Conservation (phyloP, 1,140 invertebrate genomes). For the Eriosoma lanigerum region DNA sequence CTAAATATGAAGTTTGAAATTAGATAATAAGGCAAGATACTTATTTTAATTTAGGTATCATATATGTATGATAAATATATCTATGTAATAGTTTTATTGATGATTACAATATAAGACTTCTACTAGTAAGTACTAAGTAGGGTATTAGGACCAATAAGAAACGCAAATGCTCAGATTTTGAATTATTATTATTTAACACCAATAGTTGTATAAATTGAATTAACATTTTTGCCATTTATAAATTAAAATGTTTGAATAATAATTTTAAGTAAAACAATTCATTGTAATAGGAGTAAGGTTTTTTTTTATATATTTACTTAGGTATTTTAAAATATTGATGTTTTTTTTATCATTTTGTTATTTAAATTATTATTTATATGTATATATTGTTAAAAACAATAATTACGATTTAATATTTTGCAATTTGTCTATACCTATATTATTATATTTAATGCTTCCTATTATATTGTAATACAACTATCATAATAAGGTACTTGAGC, state of each 20-base stretch:
- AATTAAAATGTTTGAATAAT: not conserved
- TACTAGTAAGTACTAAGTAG: not conserved
- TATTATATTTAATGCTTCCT: not conserved
- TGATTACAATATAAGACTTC: not conserved
- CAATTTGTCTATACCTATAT: not conserved
- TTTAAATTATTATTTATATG: not conserved
- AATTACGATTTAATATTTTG: conserved; percentile 25
- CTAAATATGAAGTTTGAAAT: too few species aligned
- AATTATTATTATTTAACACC: conserved; percentile 39
- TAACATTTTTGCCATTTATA: not conserved
- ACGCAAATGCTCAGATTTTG: conserved; percentile 33
- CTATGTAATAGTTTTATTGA: not conserved
- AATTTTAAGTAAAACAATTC: not conserved
- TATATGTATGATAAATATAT: not conserved
- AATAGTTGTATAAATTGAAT: conserved; percentile 34
- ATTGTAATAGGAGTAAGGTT: not conserved
- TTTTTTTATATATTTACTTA: not conserved
- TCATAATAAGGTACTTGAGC: too few species aligned
- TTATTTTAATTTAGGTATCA: not conserved
- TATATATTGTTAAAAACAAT: not conserved
- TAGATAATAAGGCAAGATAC: too few species aligned
- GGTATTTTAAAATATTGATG: not conserved
- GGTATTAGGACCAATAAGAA: conserved; percentile 20
- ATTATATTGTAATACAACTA: too few species aligned
- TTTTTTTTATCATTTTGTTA: conserved; percentile 4